Evolutionary conservation across 2,113 vertebrate genomes (phyloP).

Genomic region (Leptocoma aspasia): DNA sequence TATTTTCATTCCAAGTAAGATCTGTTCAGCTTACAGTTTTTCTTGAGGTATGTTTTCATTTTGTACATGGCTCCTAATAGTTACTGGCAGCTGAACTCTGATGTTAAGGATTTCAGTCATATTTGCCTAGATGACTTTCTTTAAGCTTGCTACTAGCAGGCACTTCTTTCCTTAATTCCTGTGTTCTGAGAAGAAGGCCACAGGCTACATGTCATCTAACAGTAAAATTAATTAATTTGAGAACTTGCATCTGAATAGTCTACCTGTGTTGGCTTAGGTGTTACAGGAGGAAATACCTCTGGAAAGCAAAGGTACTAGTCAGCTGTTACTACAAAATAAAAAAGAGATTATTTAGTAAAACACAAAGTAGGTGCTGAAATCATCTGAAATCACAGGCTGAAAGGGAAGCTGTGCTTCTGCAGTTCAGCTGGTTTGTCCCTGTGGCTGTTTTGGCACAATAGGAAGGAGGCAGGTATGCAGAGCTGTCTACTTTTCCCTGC

Average conservation of each 20-base stretch:
- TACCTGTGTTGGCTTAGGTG: not conserved
- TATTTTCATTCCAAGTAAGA: not conserved
- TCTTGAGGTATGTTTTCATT: not conserved
- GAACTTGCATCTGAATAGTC: not conserved
- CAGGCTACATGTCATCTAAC: not conserved
- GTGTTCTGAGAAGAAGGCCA: not conserved
- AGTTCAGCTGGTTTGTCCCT: not conserved
- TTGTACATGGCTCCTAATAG: not conserved
- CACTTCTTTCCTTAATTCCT: not conserved
- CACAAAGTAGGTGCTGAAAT: not conserved
- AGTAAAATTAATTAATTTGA: not conserved
- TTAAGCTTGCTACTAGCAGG: not conserved
- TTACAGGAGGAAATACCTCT: not conserved
- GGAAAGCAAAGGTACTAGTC: not conserved
- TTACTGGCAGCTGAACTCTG: not conserved
- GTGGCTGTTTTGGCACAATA: not conserved
- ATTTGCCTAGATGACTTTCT: not conserved
- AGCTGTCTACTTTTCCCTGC: not conserved
- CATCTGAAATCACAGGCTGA: not conserved
- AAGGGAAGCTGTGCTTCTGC: not conserved
- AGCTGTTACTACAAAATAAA: not conserved
- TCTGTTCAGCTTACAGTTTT: constrained; percentile 9
- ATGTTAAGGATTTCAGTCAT: not conserved
- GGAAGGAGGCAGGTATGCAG: not conserved
- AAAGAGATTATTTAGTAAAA: not conserved